Percentiles rank a stretch among this genome's conserved stretches.
phyloP scores from a whole-genome alignment of 2,113 vertebrate genomes.

The Psettodes erumei region DNA sequence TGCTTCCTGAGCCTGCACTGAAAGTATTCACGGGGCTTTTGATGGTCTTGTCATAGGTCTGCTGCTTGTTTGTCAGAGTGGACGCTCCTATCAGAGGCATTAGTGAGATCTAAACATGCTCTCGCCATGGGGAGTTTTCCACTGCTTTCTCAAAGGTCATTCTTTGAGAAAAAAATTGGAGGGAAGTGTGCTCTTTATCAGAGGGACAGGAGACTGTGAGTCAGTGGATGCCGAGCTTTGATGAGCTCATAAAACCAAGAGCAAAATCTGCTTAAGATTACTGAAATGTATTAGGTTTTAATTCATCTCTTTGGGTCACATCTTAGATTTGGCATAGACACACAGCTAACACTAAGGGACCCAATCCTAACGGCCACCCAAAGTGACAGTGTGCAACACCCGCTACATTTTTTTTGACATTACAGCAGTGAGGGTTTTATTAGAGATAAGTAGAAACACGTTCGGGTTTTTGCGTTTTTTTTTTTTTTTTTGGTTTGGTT shows the following conservation, averaged over 20 bases:
- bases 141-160: slow-evolving; percentile 65
- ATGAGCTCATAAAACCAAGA: slow-evolving; percentile 72
- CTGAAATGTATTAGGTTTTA: slow-evolving; percentile 58
- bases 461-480: not conserved
- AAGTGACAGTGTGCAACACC: not conserved
- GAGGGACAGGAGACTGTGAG: slow-evolving; percentile 61
- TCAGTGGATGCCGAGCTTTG: slow-evolving; percentile 67
- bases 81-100: slow-evolving; percentile 56
- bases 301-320: slow-evolving; percentile 64
- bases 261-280: slow-evolving; percentile 64
- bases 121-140: slow-evolving; percentile 66
- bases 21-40: slow-evolving; percentile 11
- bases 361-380: slow-evolving; percentile 24
- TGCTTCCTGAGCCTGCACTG: not conserved
- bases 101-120: slow-evolving; percentile 58
- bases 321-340: slow-evolving; percentile 45
- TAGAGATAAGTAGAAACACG: not conserved
- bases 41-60: slow-evolving; percentile 28
- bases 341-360: not conserved
- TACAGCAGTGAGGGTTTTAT: not conserved
- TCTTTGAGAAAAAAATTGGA: slow-evolving; percentile 70
- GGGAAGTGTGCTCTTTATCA: slow-evolving; percentile 75
- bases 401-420: slow-evolving; percentile 6
- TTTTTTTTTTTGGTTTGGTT: not conserved
- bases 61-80: slow-evolving; percentile 57